These are phyloP conservation scores for Sminthurides aquaticus DNA, from an alignment of 2,888 invertebrate genomes.

Conservation along the genomic window DNA sequence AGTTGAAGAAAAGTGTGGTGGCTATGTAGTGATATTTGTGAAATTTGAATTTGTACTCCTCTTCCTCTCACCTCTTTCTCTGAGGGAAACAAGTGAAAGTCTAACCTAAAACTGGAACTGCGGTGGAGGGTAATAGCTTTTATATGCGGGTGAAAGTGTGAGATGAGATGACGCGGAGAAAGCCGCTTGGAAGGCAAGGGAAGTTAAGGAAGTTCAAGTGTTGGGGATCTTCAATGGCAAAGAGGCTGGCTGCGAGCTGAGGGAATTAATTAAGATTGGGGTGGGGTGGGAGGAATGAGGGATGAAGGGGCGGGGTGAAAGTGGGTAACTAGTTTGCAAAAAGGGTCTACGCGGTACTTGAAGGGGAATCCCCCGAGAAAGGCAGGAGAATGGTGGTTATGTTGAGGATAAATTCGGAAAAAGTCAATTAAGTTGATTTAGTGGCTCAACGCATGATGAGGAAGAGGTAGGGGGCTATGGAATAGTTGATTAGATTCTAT, in stretches of 20 bases:
- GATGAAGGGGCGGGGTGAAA: too few relatives aligned
- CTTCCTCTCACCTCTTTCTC: background rate
- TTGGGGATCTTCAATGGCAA: too few relatives aligned
- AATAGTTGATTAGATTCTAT: background rate
- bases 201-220: too few relatives aligned
- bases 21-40: background rate
- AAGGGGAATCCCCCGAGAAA: too few relatives aligned
- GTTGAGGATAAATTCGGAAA: background rate
- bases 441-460: background rate
- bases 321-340: too few relatives aligned
- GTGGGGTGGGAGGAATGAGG: background rate
- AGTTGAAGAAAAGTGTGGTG: too few relatives aligned
- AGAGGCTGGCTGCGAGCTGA: too few relatives aligned
- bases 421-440: background rate
- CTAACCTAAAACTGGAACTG: background rate
- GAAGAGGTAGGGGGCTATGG: background rate
- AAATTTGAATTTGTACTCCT: background rate
- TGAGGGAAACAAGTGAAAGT: background rate
- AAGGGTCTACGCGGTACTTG: too few relatives aligned
- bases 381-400: too few relatives aligned
- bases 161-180: background rate
- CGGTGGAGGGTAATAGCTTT: background rate
- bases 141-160: background rate
- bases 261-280: background rate
- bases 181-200: too few relatives aligned